A percentile compares a stretch with the other conserved stretches of the same genome.
Evolutionary conservation across 1,140 invertebrate genomes (phyloP).

Genomic region (Tribolium castaneum): DNA sequence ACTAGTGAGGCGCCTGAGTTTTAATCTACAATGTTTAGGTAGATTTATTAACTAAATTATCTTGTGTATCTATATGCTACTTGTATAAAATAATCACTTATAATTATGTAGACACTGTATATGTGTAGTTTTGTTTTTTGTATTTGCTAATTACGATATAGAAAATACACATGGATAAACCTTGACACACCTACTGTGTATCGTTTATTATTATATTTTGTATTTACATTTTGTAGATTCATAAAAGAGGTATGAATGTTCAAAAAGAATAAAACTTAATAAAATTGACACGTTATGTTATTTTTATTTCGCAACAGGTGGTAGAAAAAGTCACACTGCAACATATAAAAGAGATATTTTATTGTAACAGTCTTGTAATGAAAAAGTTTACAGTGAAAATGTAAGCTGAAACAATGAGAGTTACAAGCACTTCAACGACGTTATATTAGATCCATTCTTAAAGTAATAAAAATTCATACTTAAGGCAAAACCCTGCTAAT

Average conservation of each 20-base stretch:
- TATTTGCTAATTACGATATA: conserved; percentile 62
- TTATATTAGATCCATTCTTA: conserved; percentile 24
- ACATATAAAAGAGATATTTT: conserved; percentile 44
- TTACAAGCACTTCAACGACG: conserved; percentile 25
- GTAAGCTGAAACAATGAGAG: conserved; percentile 30
- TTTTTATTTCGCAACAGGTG: background rate
- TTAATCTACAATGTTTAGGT: conserved; percentile 50
- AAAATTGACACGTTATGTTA: conserved; percentile 2
- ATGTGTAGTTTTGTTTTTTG: conserved; percentile 65
- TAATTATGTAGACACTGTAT: conserved; percentile 63
- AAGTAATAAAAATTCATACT: conserved; percentile 30
- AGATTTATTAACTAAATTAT: conserved; percentile 63
- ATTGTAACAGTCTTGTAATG: conserved; percentile 42
- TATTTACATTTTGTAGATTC: conserved; percentile 43
- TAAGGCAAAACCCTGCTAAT: conserved; percentile 45
- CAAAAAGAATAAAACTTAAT: conserved; percentile 35
- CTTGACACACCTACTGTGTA: conserved; percentile 41
- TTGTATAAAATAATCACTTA: conserved; percentile 63
- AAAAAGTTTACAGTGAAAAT: conserved; percentile 39
- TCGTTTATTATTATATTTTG: conserved; percentile 43
- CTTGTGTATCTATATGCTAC: conserved; percentile 64
- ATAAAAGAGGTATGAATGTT: conserved; percentile 41
- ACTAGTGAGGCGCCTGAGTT: conserved; percentile 34
- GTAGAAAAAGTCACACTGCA: conserved; percentile 11
- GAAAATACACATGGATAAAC: conserved; percentile 61